phyloP scores from a whole-genome alignment of 2,797 vertebrate genomes.

The Lagodon rhomboides region DNA sequence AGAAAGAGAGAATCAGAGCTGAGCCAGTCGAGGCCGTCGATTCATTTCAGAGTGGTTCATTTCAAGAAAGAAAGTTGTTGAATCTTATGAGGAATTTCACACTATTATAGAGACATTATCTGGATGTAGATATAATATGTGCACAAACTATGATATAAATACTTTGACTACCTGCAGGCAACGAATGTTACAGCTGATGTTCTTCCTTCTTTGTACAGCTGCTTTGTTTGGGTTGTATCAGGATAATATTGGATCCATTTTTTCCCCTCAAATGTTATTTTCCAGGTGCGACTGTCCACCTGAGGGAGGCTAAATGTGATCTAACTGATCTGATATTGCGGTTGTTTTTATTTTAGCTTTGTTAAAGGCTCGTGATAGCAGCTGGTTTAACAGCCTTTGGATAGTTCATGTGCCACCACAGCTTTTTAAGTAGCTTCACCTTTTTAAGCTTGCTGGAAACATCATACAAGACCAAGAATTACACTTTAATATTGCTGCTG shows the following conservation, averaged over 20 bases:
- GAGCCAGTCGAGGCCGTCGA: neutral
- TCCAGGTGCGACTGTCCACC: slow-evolving; percentile 26
- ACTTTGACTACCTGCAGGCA: slow-evolving; percentile 29
- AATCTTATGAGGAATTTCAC: no score
- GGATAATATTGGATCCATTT: slow-evolving; percentile 27
- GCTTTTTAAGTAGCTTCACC: neutral
- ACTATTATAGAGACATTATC: no score
- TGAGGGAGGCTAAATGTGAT: slow-evolving; percentile 40
- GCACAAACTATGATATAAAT: slow-evolving; percentile 21
- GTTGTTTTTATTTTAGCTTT: slow-evolving; percentile 34
- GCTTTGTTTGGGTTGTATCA: neutral
- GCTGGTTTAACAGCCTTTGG: slow-evolving; percentile 2
- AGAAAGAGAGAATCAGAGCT: slow-evolving; percentile 19
- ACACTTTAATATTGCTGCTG: neutral
- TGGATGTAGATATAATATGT: no score
- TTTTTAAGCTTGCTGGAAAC: neutral
- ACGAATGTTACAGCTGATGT: slow-evolving; percentile 23
- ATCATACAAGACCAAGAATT: neutral
- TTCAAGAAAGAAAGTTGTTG: slow-evolving; percentile 2
- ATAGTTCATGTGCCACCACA: neutral
- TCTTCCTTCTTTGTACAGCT: slow-evolving; percentile 18
- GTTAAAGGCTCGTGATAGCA: slow-evolving; percentile 23
- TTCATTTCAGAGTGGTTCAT: slow-evolving; percentile 5
- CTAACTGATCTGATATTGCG: slow-evolving; percentile 14
- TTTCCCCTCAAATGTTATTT: slow-evolving; percentile 37